Conservation (phyloP, 1,140 invertebrate species). For the Microplitis mediator region DNA sequence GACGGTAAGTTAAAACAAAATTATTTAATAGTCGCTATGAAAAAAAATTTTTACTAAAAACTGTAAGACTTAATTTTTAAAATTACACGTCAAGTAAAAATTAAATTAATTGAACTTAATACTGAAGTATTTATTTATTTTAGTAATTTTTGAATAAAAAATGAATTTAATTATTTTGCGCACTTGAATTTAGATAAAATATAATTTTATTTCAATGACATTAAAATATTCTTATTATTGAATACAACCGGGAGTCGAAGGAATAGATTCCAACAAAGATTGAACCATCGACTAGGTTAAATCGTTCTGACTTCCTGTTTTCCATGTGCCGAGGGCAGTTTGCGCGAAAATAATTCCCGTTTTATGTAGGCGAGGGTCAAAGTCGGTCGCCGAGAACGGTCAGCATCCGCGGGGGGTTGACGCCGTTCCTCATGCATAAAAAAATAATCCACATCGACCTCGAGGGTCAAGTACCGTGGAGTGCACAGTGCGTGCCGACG, state of each 20-base stretch:
- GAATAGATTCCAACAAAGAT: background rate
- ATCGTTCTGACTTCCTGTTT: conserved; percentile 24
- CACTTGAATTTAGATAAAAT: too few species aligned
- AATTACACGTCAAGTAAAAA: too few species aligned
- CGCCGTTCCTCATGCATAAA: conserved; percentile 31
- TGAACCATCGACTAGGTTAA: conserved; percentile 1
- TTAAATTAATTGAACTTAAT: too few species aligned
- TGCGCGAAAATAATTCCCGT: conserved; percentile 9
- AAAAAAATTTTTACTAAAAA: too few species aligned
- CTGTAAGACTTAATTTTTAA: too few species aligned
- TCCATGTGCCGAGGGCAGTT: conserved; percentile 8
- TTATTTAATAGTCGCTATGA: too few species aligned
- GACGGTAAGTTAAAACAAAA: conserved; percentile 41
- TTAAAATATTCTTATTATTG: too few species aligned
- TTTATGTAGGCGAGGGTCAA: conserved; percentile 12
- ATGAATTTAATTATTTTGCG: too few species aligned
- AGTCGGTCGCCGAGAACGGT: conserved; percentile 18
- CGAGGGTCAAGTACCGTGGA: conserved; percentile 22
- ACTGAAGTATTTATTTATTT: too few species aligned
- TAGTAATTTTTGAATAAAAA: too few species aligned
- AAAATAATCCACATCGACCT: conserved; percentile 1
- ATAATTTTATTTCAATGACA: too few species aligned
- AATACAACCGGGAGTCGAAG: background rate
- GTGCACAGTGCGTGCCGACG: too few species aligned
- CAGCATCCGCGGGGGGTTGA: conserved; percentile 1